Percentiles rank a stretch among this genome's conserved stretches.
phyloP scores from a whole-genome alignment of 2,797 vertebrate species.

The Sebastes miniatus region DNA sequence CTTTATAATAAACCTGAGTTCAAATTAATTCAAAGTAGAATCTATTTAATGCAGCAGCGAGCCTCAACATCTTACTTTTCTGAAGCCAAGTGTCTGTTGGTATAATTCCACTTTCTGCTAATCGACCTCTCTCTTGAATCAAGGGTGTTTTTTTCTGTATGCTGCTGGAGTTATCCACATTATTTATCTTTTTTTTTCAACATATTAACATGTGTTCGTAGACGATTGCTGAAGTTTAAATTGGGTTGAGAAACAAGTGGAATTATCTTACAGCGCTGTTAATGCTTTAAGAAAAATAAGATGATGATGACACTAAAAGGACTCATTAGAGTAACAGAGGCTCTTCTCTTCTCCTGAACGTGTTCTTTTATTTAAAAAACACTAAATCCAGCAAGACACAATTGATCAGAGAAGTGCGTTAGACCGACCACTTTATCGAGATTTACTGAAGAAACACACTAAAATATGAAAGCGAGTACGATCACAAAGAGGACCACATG shows the following conservation, averaged over 20 bases:
- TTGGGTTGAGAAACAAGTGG: conserved; percentile 18
- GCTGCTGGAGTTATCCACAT: conserved; percentile 34
- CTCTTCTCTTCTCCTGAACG: not conserved
- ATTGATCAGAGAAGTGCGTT: not conserved
- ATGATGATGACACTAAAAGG: not conserved
- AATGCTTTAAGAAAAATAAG: not conserved
- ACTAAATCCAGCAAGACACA: not conserved
- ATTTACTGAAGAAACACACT: conserved; percentile 14
- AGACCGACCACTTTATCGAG: not conserved
- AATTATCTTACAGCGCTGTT: conserved; percentile 13
- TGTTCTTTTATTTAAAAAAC: not conserved
- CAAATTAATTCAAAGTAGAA: conserved; percentile 19
- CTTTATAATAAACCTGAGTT: conserved; percentile 6
- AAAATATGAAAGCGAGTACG: conserved; percentile 3
- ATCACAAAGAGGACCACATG: conserved; percentile 30
- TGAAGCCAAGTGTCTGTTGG: not conserved
- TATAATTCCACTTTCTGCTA: conserved; percentile 30
- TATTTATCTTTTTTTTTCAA: conserved; percentile 31
- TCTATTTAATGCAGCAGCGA: conserved; percentile 21
- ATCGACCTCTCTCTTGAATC: conserved; percentile 38
- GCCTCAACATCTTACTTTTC: not conserved
- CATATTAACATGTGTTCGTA: conserved; percentile 5
- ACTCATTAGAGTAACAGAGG: not conserved
- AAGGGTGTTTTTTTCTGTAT: conserved; percentile 13
- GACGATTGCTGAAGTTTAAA: conserved; percentile 17